phyloP scores from a whole-genome alignment of 2,888 invertebrate species.

The Mylabris sibirica region DNA sequence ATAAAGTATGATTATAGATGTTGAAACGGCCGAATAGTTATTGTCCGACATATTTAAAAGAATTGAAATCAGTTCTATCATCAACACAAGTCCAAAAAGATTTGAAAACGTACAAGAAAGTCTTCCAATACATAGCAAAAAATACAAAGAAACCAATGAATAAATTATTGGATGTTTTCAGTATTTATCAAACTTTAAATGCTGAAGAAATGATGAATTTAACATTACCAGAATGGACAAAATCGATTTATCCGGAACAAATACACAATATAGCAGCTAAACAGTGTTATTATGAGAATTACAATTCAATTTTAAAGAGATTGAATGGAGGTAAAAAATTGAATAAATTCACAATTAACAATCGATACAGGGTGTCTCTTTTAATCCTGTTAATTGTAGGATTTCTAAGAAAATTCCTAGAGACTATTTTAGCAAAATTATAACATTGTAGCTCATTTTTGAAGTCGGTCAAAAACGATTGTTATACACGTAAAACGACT shows the following conservation, averaged over 20 bases:
- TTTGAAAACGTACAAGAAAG: conserved; percentile 42
- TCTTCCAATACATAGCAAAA: conserved; percentile 48
- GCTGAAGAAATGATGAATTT: conserved; percentile 56
- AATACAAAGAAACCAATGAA: conserved; percentile 48
- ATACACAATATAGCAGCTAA: conserved; percentile 54
- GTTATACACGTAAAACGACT: no score
- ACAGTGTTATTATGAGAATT: conserved; percentile 59
- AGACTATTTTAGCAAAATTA: no score
- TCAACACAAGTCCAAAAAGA: conserved; percentile 46
- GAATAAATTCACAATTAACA: no score
- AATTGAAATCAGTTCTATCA: conserved; percentile 46
- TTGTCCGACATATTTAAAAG: conserved; percentile 54
- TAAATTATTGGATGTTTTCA: conserved; percentile 48
- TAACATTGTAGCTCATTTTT: no score
- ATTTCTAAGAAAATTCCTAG: no score
- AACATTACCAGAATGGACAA: conserved; percentile 61
- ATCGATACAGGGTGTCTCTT: no score
- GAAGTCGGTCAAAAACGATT: no score
- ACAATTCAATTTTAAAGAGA: conserved; percentile 53
- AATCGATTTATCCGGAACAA: conserved; percentile 53
- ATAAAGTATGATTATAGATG: conserved; percentile 40
- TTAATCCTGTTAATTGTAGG: no score
- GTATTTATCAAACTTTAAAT: conserved; percentile 54
- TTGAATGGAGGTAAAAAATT: conserved; percentile 61
- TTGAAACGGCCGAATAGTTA: conserved; percentile 53